Conservation (phyloP, 2,888 invertebrate genomes). For the Caenorhabditis sulstoni region DNA sequence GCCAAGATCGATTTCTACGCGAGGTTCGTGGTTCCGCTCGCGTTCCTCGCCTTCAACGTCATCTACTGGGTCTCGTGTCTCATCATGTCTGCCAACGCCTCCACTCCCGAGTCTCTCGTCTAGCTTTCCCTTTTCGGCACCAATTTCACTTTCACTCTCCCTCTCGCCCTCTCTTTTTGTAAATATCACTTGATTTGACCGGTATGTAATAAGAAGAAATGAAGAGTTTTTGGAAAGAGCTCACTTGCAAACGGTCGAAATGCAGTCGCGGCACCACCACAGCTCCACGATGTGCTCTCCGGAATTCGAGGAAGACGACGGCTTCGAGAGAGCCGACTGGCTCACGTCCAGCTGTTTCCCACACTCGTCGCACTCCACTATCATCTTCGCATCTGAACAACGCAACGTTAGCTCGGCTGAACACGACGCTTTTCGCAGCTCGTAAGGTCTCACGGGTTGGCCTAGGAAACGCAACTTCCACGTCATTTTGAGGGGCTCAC, state of each 20-base stretch:
- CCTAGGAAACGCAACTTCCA: no score
- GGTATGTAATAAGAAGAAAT: conserved; percentile 17
- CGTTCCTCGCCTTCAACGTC: conserved; percentile 76
- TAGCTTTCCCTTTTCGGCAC: conserved; percentile 17
- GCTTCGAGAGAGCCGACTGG: conserved; percentile 25
- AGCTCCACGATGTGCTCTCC: conserved; percentile 60
- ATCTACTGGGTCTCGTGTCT: conserved; percentile 74
- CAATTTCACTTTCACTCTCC: conserved; percentile 4
- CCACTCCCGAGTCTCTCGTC: conserved; percentile 40
- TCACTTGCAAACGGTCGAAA: conserved; percentile 70
- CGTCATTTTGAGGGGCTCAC: no score
- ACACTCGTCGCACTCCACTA: conserved; percentile 65
- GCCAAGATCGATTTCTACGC: conserved; percentile 95
- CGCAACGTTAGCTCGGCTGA: no score
- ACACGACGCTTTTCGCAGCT: no score
- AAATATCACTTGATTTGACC: conserved; percentile 24
- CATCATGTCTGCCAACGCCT: conserved; percentile 65
- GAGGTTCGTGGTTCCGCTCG: conserved; percentile 76
- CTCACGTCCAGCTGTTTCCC: conserved; percentile 48
- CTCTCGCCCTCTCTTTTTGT: conserved; percentile 11
- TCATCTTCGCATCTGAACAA: conserved; percentile 45
- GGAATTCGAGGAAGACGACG: conserved; percentile 36
- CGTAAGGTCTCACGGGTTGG: no score
- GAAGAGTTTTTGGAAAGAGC: conserved; percentile 44
- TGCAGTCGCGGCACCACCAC: conserved; percentile 74